phyloP scores from a whole-genome alignment of 2,888 invertebrate species.

The Uropetala carovei region DNA sequence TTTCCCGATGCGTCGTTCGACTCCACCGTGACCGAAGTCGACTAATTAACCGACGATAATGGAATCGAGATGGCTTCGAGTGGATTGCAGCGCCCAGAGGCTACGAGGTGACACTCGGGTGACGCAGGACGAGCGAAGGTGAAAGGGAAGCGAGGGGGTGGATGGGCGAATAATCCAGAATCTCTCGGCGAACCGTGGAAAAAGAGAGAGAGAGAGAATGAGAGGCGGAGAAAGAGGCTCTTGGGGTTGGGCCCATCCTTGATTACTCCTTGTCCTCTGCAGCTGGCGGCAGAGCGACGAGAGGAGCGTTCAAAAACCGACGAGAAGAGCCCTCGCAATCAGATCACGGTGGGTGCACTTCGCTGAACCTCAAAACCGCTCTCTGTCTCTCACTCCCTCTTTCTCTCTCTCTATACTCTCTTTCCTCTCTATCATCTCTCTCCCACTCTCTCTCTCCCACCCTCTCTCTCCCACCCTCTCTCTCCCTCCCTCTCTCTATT shows the following conservation, averaged over 20 bases:
- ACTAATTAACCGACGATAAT: too few relatives aligned
- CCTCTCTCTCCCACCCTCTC: background rate
- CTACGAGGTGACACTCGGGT: too few relatives aligned
- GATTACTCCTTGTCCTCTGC: conserved; percentile 23
- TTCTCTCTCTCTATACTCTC: background rate
- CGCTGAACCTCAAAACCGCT: background rate
- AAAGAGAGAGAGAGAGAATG: too few relatives aligned
- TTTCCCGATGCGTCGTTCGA: too few relatives aligned
- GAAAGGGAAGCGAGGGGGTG: background rate
- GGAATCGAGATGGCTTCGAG: too few relatives aligned
- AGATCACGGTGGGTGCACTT: background rate
- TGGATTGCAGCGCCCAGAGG: too few relatives aligned
- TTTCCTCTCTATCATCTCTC: background rate
- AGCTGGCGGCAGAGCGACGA: background rate
- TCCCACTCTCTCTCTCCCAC: background rate
- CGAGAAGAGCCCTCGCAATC: background rate
- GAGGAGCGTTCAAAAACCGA: background rate
- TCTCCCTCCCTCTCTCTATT: background rate
- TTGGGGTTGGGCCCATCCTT: background rate
- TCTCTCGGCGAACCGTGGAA: background rate
- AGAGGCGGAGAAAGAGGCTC: too few relatives aligned
- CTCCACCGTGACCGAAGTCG: too few relatives aligned
- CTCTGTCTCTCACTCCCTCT: background rate
- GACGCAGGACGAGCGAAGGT: background rate
- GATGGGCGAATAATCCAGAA: background rate